These are phyloP conservation scores for Palythoa caribaeorum DNA, from an alignment of 92 coral and sea anemone species.

Conservation along the genomic window DNA sequence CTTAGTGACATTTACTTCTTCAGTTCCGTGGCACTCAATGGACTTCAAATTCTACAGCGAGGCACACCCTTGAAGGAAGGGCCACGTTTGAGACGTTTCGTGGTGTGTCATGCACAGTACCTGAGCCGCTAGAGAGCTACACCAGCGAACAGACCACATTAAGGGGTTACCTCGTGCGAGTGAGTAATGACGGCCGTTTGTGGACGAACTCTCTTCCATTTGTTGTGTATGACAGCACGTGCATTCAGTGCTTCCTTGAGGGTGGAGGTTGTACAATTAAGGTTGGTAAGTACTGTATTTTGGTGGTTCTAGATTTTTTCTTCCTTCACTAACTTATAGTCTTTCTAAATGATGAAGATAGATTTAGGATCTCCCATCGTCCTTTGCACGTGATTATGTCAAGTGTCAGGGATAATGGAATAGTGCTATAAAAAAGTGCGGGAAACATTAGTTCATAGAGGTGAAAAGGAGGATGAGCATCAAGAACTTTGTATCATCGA, in stretches of 20 bases:
- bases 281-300: constrained; percentile 84
- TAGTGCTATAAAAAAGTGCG: too few species aligned
- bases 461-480: too few species aligned
- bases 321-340: too few species aligned
- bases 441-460: too few species aligned
- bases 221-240: constrained; percentile 74
- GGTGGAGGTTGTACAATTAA: constrained; percentile 70
- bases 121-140: constrained; percentile 61
- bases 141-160: constrained; percentile 40
- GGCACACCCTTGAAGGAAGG: constrained; percentile 66
- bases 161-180: constrained; percentile 78
- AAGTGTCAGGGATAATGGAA: too few species aligned
- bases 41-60: constrained; percentile 32
- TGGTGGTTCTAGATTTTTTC: background rate
- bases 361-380: too few species aligned
- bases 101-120: constrained; percentile 83
- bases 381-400: too few species aligned
- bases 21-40: constrained; percentile 37
- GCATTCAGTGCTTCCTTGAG: constrained; percentile 70
- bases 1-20: background rate
- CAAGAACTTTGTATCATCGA: too few species aligned
- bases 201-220: constrained; percentile 85
- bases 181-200: constrained; percentile 83
- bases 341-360: too few species aligned
- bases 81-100: constrained; percentile 89